Base-by-base conservation (phyloP, 2,113 vertebrate genomes). In the Acrocephalus kingi region DNA sequence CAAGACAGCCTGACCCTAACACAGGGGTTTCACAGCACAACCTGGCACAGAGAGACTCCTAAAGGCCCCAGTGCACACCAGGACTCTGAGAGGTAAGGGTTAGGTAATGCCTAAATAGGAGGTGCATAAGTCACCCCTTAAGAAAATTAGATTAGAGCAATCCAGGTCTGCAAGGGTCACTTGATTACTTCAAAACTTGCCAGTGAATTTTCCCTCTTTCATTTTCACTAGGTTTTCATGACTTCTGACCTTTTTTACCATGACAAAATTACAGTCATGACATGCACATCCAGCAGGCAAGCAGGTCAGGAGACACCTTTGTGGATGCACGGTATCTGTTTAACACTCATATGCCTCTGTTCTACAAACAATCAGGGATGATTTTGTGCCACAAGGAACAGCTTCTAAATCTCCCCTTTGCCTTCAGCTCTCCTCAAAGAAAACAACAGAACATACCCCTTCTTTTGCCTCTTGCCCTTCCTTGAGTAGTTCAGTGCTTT, bases 381-480 rank as follows among this genome's bases (percentile, higher is more conserved):
- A 97, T 97, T 98, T 96, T 97, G 96, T 97, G 94, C 90, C 93
- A 95, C 84, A 94, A 93, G 89, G 83, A 97, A 83, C 64, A 96
- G 89, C 84, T 81, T 48, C 93, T 94, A 93, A 96, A 84, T 78
- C 62, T 95, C 84, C 75, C 83, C 75, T 95, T 80, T 79, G 58
- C 89, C 91, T 97, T 96, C 84, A 68, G 74, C 89, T 94, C 89
- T 91, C n/a, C 90, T 97, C 69, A 91, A 74, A 91, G 86, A 79
- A 92, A 96, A 81, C 69, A 66, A 13, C 62, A 91, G 48, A 83
- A 73, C 35, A 52, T 9, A 86, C n/a, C 61, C 81, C 93, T 89
- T 52, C 56, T 89, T 87, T 87, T 1, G 5, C 56, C 75, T 92
- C 81, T 49, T 78, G 43, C 80, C 83, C 62, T 84, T 75, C 9